These are phyloP conservation scores for Yponomeuta plumbellus DNA, from an alignment of 2,888 invertebrate species.

Conservation along the genomic window DNA sequence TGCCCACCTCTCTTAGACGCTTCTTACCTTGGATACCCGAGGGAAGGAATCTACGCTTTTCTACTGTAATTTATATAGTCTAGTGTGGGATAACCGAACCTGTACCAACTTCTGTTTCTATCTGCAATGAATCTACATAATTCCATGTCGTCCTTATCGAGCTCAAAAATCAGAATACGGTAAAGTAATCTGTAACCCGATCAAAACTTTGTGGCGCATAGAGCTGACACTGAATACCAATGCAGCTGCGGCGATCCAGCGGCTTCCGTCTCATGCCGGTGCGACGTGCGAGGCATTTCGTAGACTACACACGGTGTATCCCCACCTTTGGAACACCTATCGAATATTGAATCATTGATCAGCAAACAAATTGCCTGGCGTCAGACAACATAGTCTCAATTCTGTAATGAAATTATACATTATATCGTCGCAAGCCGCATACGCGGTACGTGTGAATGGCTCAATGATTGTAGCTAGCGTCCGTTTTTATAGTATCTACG, in stretches of 20 bases:
- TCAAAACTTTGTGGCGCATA: conserved; percentile 49
- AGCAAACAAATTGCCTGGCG: neutral
- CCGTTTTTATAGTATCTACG: conserved; percentile 11
- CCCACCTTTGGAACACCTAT: conserved; percentile 41
- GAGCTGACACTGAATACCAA: conserved; percentile 63
- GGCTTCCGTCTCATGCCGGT: conserved; percentile 54
- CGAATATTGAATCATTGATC: neutral
- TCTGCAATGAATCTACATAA: neutral
- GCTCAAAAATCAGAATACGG: conserved; percentile 31
- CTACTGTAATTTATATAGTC: neutral
- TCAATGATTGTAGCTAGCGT: conserved; percentile 11
- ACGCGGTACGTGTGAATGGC: conserved; percentile 15
- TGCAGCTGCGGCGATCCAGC: conserved; percentile 41
- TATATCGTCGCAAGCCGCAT: conserved; percentile 10
- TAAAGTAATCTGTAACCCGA: conserved; percentile 30
- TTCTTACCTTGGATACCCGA: no score
- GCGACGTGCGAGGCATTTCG: conserved; percentile 53
- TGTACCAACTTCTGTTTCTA: neutral
- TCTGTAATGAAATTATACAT: conserved; percentile 16
- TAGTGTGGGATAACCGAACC: neutral
- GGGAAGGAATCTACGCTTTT: no score
- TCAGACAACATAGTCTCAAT: conserved; percentile 4
- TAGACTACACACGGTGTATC: conserved; percentile 46
- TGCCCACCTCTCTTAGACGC: no score
- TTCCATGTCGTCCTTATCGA: conserved; percentile 28